Evolutionary conservation across 2,113 vertebrate species (phyloP).

Genomic region (Chloroceryle aenea): DNA sequence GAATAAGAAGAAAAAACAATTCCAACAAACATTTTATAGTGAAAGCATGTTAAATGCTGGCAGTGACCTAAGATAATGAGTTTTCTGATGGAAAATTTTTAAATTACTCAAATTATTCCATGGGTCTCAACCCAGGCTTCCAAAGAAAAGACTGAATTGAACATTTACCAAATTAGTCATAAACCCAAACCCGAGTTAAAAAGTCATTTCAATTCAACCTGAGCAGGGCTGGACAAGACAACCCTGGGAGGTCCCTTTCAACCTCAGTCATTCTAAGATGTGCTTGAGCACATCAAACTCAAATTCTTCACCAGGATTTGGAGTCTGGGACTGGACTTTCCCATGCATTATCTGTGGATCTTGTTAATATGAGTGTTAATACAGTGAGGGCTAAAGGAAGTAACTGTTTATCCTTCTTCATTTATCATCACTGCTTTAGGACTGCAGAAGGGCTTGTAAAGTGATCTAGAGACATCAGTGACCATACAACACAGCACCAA

Average conservation of each 20-base stretch:
- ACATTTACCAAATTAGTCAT: neutral
- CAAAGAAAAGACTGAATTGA: neutral
- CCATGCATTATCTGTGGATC: neutral
- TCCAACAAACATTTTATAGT: neutral
- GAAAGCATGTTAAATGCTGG: neutral
- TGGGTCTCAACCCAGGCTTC: neutral
- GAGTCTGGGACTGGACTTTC: neutral
- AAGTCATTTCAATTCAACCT: neutral
- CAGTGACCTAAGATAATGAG: neutral
- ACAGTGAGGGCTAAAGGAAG: neutral
- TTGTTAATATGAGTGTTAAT: neutral
- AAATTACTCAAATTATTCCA: neutral
- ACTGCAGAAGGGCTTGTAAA: neutral
- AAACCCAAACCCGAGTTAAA: neutral
- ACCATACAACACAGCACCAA: neutral
- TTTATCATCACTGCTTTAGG: neutral
- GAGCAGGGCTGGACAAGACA: neutral
- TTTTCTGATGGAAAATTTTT: neutral
- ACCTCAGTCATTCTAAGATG: neutral
- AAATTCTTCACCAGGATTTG: neutral
- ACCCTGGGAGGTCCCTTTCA: neutral
- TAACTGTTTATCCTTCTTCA: neutral
- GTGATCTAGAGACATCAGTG: neutral
- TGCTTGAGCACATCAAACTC: neutral
- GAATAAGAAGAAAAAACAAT: neutral